Conservation (phyloP, 1,140 invertebrate species). For the Brachionus calyciflorus region DNA sequence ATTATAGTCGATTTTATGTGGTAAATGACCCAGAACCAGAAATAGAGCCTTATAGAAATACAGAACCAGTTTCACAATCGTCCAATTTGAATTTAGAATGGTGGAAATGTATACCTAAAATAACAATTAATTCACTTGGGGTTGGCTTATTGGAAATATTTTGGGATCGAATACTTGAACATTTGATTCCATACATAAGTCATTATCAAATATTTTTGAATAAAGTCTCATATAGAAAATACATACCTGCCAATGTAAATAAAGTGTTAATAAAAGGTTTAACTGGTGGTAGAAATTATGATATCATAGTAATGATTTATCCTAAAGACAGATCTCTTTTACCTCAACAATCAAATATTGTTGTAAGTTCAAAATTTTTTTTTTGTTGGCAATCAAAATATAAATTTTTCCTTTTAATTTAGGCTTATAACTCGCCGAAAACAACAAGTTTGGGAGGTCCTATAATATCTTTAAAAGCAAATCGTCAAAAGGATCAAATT, state of each 20-base stretch:
- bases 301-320: conserved; percentile 53
- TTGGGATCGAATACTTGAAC: conserved; percentile 54
- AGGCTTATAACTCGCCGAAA: conserved; percentile 51
- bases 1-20: conserved; percentile 54
- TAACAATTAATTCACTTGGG: conserved; percentile 54
- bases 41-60: neutral
- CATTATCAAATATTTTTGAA: conserved; percentile 59
- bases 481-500: conserved; percentile 52
- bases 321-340: conserved; percentile 51
- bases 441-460: conserved; percentile 54
- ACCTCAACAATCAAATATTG: conserved; percentile 55
- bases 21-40: conserved; percentile 48
- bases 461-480: conserved; percentile 57
- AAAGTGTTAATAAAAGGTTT: conserved; percentile 56
- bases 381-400: neutral
- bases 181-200: conserved; percentile 51
- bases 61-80: conserved; percentile 48
- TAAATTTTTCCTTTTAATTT: neutral
- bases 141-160: conserved; percentile 57
- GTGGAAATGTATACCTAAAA: conserved; percentile 56
- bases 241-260: conserved; percentile 54
- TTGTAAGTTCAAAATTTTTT: conserved; percentile 50
- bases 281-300: conserved; percentile 56
- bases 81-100: conserved; percentile 50
- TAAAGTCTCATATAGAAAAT: conserved; percentile 56